Evolutionary conservation across 2,797 vertebrate genomes (phyloP), one percentile per base, ranked within the genome.

Genomic region (Melanotaenia nigrans): DNA sequence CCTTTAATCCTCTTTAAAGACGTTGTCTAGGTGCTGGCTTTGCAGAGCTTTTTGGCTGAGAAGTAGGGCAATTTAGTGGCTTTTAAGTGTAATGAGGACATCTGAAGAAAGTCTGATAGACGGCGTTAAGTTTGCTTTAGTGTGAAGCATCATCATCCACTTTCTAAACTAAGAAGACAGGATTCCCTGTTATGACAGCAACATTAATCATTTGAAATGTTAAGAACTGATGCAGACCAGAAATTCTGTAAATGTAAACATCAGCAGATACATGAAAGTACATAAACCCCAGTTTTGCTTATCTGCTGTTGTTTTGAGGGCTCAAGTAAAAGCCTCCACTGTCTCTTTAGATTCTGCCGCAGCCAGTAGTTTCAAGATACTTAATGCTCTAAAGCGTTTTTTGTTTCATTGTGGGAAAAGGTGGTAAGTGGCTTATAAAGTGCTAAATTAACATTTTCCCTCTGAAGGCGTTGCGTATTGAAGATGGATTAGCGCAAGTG

Each of bases 1-100:
- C 69, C 73, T 79, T 74, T 89, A 89, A 89, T 89, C 81, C 77
- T 70, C 78, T 80, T 49, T 73, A 69, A 59, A 89, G 78, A 78
- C 77, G 4, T 75, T 7, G 61, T 82, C 71, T 51, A 16, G 54
- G 56, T 7, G 53, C 53, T 68, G 65, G 65, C 82, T 75, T 57
- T 71, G 67, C 67, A 59, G 38, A 60, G 75, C 67, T 62, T 76
- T 73, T 60, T 75, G 81, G 75, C 79, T 57, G 51, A 74, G 58
- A 84, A 68, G 71, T 65, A 60, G 51, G 78, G 61, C 81, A 79
- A 72, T 84, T 87, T 74, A 77, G 54, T 51, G 33, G 75, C n/a
- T 65, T 68, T 77, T 65, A 65, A 73, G 57, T 86, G 69, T 84
- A 77, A 86, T 68, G 45, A 73, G 71, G 62, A 73, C 71, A 73